phyloP scores from a whole-genome alignment of 1,140 invertebrate species.

The Heliothis subflexa region DNA sequence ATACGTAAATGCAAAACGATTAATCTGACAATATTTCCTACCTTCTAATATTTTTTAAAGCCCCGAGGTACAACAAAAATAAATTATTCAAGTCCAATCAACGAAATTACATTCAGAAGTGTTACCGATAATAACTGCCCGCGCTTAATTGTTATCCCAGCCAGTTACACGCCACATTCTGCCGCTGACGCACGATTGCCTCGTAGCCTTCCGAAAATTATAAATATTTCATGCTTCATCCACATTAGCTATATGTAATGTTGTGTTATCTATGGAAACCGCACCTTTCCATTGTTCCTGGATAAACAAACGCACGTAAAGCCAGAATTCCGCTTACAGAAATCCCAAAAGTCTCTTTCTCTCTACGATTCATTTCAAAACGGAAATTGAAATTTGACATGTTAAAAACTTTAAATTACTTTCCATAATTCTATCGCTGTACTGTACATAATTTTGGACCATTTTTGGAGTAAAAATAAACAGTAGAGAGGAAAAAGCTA shows the following conservation, averaged over 20 bases:
- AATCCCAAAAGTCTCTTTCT: too few species aligned
- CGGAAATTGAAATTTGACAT: too few species aligned
- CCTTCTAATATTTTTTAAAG: background rate
- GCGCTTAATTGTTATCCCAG: constrained; percentile 9
- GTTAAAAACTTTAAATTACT: too few species aligned
- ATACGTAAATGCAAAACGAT: background rate
- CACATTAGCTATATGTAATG: constrained; percentile 1
- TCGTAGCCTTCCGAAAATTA: constrained; percentile 17
- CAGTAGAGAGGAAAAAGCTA: background rate
- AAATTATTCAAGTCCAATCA: constrained; percentile 14
- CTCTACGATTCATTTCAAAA: too few species aligned
- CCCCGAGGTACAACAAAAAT: background rate
- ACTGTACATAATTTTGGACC: too few species aligned
- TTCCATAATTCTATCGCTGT: too few species aligned
- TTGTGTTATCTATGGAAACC: background rate
- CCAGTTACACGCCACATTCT: background rate
- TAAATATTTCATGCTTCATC: constrained; percentile 29
- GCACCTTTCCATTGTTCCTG: constrained; percentile 2
- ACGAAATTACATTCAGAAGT: constrained; percentile 11
- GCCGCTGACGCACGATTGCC: background rate
- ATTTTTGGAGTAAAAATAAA: background rate
- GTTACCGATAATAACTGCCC: constrained; percentile 13
- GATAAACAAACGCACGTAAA: background rate
- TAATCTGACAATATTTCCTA: background rate
- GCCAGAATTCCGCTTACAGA: too few species aligned